Evolutionary conservation across 2,797 vertebrate species (phyloP).

Genomic region (Rhinogobio ventralis): DNA sequence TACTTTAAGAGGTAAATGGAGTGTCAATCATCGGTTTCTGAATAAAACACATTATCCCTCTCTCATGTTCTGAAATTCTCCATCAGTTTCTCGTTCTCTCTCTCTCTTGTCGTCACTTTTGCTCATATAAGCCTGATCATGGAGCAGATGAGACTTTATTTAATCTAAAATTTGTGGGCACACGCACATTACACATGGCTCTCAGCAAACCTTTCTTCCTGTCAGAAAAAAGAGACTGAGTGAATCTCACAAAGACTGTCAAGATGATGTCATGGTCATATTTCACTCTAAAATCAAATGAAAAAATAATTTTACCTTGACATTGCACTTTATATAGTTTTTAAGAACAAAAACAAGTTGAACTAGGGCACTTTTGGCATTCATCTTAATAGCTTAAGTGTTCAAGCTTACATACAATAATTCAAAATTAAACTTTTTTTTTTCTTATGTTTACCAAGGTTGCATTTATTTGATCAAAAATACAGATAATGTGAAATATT

Average conservation of each 20-base stretch:
- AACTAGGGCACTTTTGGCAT: neutral
- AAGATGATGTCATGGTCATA: neutral
- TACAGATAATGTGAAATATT: too few species aligned
- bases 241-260: neutral
- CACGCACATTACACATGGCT: neutral
- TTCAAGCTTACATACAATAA: neutral
- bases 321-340: neutral
- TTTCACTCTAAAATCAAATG: neutral
- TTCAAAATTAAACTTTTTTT: too few species aligned
- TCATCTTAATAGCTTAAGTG: neutral
- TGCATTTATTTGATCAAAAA: neutral
- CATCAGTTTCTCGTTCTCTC: constrained; percentile 42
- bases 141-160: constrained; percentile 12
- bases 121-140: constrained; percentile 45
- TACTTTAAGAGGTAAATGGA: constrained; percentile 52
- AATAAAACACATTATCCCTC: constrained; percentile 53
- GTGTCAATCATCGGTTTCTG: constrained; percentile 54
- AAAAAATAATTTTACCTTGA: neutral
- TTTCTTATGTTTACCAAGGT: neutral
- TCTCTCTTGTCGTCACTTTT: constrained; percentile 32
- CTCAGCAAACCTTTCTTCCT: constrained; percentile 5
- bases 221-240: neutral
- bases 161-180: neutral
- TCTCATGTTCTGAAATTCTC: constrained; percentile 37
- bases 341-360: neutral